phyloP scores from a whole-genome alignment of 2,888 invertebrate genomes.

The Eledona agricola region DNA sequence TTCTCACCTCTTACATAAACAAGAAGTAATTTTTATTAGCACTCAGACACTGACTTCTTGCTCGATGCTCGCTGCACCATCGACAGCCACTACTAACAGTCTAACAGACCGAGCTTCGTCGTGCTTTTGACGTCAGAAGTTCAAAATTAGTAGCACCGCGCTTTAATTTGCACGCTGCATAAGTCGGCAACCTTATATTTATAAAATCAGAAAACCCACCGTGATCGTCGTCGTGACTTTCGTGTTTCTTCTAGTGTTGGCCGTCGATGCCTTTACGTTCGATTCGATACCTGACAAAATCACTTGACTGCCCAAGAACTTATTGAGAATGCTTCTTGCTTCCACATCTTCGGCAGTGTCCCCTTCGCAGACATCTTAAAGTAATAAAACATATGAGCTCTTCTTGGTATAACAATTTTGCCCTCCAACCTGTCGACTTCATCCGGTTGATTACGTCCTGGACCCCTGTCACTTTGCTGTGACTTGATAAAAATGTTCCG shows the following conservation, averaged over 20 bases:
- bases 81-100: constrained; percentile 27
- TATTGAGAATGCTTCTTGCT: constrained; percentile 80
- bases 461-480: constrained; percentile 75
- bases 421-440: constrained; percentile 69
- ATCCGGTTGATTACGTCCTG: constrained; percentile 80
- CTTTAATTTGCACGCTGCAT: constrained; percentile 42
- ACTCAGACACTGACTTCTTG: too few species aligned
- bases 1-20: too few species aligned
- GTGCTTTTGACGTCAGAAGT: constrained; percentile 53
- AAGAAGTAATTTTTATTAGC: too few species aligned
- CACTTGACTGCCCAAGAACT: constrained; percentile 83
- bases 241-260: constrained; percentile 41
- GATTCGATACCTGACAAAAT: constrained; percentile 81
- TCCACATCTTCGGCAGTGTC: constrained; percentile 75
- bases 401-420: neutral
- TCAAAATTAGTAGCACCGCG: constrained; percentile 52
- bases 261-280: constrained; percentile 41
- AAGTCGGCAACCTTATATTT: constrained; percentile 43
- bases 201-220: constrained; percentile 42
- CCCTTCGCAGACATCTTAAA: constrained; percentile 60
- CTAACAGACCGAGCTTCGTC: constrained; percentile 40
- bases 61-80: constrained; percentile 51
- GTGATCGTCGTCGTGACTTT: constrained; percentile 50
- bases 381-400: constrained; percentile 4
- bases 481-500: constrained; percentile 77